A percentile compares a stretch with the other conserved stretches of the same genome.
phyloP scores from a whole-genome alignment of 2,113 vertebrate species.

The Ictalurus punctatus region DNA sequence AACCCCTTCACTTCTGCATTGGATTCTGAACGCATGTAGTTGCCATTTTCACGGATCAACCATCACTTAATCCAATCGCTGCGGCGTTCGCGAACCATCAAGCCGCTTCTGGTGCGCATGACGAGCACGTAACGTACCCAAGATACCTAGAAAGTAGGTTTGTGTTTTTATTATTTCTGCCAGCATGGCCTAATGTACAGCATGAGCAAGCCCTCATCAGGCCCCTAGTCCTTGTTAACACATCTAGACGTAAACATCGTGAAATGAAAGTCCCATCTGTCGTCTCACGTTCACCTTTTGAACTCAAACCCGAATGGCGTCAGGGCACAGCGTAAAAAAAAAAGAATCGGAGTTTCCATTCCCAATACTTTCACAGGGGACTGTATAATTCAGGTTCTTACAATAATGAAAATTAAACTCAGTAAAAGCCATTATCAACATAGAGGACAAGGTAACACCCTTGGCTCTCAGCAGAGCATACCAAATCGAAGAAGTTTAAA shows the following conservation, averaged over 20 bases:
- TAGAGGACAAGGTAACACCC: not conserved
- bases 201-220: too few species aligned
- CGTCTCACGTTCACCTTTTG: not conserved
- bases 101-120: too few species aligned
- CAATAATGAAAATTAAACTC: not conserved
- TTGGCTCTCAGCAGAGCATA: not conserved
- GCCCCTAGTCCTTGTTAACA: not conserved
- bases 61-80: not conserved
- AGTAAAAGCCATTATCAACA: not conserved
- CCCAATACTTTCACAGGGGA: not conserved
- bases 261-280: not conserved
- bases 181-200: too few species aligned
- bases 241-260: not conserved
- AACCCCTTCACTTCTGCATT: not conserved
- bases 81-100: too few species aligned
- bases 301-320: not conserved
- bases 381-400: not conserved
- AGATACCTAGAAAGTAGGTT: too few species aligned
- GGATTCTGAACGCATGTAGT: not conserved
- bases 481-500: slow-evolving; percentile 10
- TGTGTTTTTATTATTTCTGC: too few species aligned
- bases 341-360: not conserved
- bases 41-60: not conserved
- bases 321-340: not conserved
- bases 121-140: too few species aligned